Conservation (phyloP, 2,888 invertebrate genomes). For the Callimorpha dominula region DNA sequence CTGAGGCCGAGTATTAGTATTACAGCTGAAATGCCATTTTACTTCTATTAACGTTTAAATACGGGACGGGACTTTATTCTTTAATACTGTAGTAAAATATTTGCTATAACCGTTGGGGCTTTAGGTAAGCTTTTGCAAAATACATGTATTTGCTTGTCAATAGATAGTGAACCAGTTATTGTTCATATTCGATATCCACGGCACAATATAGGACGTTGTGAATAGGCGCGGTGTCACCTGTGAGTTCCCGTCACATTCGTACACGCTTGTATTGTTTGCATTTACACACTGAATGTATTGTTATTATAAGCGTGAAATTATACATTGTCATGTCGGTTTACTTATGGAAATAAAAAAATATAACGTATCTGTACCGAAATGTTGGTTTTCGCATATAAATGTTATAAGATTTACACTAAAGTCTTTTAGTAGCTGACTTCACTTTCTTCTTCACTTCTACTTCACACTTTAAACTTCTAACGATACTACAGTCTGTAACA, state of each 20-base stretch:
- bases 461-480: too few species aligned
- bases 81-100: not conserved
- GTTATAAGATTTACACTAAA: not conserved
- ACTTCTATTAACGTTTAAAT: too few species aligned
- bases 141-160: not conserved
- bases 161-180: not conserved
- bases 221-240: not conserved
- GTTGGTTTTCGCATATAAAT: not conserved
- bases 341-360: not conserved
- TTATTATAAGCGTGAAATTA: slow-evolving; percentile 11
- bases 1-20: too few species aligned
- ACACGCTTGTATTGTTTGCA: slow-evolving; percentile 1
- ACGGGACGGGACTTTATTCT: not conserved
- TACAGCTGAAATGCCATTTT: too few species aligned
- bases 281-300: not conserved
- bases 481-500: too few species aligned
- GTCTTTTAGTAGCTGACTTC: not conserved
- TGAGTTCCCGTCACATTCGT: not conserved
- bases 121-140: not conserved
- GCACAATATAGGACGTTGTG: not conserved
- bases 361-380: not conserved
- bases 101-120: not conserved
- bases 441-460: too few species aligned
- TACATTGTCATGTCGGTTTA: not conserved
- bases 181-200: not conserved